A percentile compares a stretch with the other conserved stretches of the same genome.
These are phyloP conservation scores for Coenonympha arcania DNA, from an alignment of 2,888 invertebrate species.

Conservation along the genomic window DNA sequence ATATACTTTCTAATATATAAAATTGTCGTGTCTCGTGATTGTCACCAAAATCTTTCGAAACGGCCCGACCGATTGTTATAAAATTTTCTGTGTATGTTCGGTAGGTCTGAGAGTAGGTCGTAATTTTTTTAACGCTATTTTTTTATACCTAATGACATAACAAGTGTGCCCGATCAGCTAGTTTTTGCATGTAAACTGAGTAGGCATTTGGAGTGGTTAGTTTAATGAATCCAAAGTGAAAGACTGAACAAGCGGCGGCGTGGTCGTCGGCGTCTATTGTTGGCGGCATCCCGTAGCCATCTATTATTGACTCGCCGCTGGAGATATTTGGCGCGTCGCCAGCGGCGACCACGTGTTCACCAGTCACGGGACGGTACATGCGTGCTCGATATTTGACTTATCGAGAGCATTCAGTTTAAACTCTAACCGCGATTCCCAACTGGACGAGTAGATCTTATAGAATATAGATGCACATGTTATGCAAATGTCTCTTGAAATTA, in stretches of 20 bases:
- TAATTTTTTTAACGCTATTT: too few relatives aligned
- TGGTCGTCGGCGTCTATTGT: constrained; percentile 68
- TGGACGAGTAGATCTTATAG: background rate
- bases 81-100: too few relatives aligned
- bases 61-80: too few relatives aligned
- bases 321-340: constrained; percentile 71
- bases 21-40: too few relatives aligned
- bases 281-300: constrained; percentile 71
- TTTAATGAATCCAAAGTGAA: background rate
- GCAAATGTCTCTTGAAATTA: background rate
- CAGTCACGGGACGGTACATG: constrained; percentile 64
- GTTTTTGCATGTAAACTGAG: too few relatives aligned
- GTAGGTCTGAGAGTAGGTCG: too few relatives aligned
- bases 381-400: constrained; percentile 42
- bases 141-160: too few relatives aligned
- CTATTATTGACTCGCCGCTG: constrained; percentile 74
- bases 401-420: constrained; percentile 35
- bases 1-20: too few relatives aligned
- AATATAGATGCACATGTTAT: background rate
- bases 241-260: constrained; percentile 11
- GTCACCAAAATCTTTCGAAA: too few relatives aligned
- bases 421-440: constrained; percentile 25
- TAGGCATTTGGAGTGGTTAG: too few relatives aligned
- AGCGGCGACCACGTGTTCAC: constrained; percentile 66
- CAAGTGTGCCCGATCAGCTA: too few relatives aligned